Conservation (phyloP, 2,113 vertebrate species). For the Clarias gariepinus region DNA sequence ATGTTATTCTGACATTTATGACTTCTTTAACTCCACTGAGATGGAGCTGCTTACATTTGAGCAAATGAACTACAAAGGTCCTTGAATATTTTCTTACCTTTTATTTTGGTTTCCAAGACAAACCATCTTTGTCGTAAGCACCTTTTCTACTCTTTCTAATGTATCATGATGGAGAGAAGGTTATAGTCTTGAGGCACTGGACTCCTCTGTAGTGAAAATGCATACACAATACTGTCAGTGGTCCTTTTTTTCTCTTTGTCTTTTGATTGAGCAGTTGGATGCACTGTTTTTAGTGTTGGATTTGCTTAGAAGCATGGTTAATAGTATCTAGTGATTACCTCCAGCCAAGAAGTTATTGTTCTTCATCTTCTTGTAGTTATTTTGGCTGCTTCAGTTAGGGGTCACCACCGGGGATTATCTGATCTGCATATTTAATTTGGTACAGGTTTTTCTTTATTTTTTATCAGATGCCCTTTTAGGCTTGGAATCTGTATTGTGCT, state of each 20-base stretch:
- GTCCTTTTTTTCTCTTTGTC: background rate
- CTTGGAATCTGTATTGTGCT: too few species aligned
- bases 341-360: background rate
- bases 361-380: too few species aligned
- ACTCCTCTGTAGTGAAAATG: conserved; percentile 10
- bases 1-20: conserved; percentile 27
- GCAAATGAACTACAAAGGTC: conserved; percentile 13
- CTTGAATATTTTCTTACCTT: conserved; percentile 21
- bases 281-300: background rate
- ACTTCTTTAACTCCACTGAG: background rate
- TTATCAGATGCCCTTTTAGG: too few species aligned
- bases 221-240: conserved; percentile 5
- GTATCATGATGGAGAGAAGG: conserved; percentile 25
- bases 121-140: conserved; percentile 19
- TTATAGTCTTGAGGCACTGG: conserved; percentile 5
- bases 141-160: conserved; percentile 30
- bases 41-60: conserved; percentile 16
- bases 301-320: conserved; percentile 34
- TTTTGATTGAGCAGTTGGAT: background rate
- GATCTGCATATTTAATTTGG: too few species aligned
- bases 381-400: too few species aligned
- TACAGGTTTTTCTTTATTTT: too few species aligned
- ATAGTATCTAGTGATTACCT: conserved; percentile 28
- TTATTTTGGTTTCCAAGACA: conserved; percentile 37
- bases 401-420: too few species aligned